Conservation (phyloP, 2,888 invertebrate species). For the Baronia brevicornis region DNA sequence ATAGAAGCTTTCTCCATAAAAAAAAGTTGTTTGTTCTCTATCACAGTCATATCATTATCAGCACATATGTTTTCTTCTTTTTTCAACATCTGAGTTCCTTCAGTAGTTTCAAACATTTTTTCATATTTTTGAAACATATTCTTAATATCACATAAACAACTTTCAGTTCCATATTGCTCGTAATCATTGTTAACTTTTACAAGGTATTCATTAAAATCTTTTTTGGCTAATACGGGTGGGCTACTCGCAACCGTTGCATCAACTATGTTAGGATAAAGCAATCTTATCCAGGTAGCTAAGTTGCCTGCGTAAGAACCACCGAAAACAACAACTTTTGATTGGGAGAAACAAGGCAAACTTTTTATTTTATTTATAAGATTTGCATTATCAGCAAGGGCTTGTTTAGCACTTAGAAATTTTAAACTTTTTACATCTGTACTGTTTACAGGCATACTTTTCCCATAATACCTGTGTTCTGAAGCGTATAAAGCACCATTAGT, state of each 20-base stretch:
- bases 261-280: slow-evolving; percentile 50
- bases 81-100: slow-evolving; percentile 43
- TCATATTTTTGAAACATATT: slow-evolving; percentile 42
- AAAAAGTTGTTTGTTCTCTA: slow-evolving; percentile 50
- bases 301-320: slow-evolving; percentile 64
- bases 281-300: slow-evolving; percentile 58
- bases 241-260: slow-evolving; percentile 60
- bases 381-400: slow-evolving; percentile 56
- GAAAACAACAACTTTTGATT: slow-evolving; percentile 52
- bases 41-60: slow-evolving; percentile 38
- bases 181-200: slow-evolving; percentile 54
- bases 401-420: slow-evolving; percentile 46
- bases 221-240: slow-evolving; percentile 56
- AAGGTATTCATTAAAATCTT: slow-evolving; percentile 55
- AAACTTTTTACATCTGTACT: slow-evolving; percentile 38
- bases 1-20: slow-evolving; percentile 35
- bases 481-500: slow-evolving; percentile 55
- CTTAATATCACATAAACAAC: slow-evolving; percentile 39
- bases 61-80: slow-evolving; percentile 52
- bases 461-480: slow-evolving; percentile 60
- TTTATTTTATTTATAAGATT: slow-evolving; percentile 38
- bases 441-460: slow-evolving; percentile 49
- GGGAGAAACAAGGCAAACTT: slow-evolving; percentile 27
- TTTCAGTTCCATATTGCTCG: slow-evolving; percentile 41
- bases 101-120: slow-evolving; percentile 32